Evolutionary conservation across 2,888 invertebrate species (phyloP), one percentile per base, ranked within the genome.

Genomic region (Drosophila differens): DNA sequence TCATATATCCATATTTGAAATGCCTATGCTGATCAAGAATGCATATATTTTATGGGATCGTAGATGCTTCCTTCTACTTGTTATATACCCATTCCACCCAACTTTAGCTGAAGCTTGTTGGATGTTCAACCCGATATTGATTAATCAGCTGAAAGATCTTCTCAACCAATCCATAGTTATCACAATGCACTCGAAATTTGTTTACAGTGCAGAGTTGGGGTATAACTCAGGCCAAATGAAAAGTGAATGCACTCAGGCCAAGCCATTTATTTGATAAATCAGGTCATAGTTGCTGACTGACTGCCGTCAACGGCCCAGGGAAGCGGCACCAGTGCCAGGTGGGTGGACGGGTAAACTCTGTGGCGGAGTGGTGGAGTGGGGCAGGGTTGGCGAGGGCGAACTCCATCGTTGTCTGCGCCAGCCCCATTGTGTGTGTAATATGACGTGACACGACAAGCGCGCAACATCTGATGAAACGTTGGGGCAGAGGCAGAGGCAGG

Each of bases 251-350:
- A 89, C 86, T 85, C 84, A 84, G 67, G 75, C 71, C 71, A 39
- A 66, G 86, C 85, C 81, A 81, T 85, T 86, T 89, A 86, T 86
- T 85, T 85, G 85, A 88, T 87, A 88, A 88, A 88, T 88, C 87
- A 88, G 87, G 87, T 87, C 87, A 87, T 78, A 81, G 72, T 81
- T 82, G 85, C 80, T 80, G 88, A 84, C 82, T 73, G 80, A 72
- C 62, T 85, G 69, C 83, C 60, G 74, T 72, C 59, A 63, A 32
- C 71, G 53, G 59, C 44, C 54, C 35, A 41, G 28, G 28, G 28
- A 33, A 25, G 12, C 33, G 6, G 28, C 52, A 52, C 52, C 19
- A n/a, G 10, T 30, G 35, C 12, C 68, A 54, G 69, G 37, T 25
- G 39, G 39, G 58, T 19, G 28, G 37, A 37, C 7, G 39, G 39